Percentiles rank a stretch among this genome's conserved stretches.
Evolutionary conservation across 2,113 vertebrate genomes (phyloP).

Genomic region (Seriola aureovittata): DNA sequence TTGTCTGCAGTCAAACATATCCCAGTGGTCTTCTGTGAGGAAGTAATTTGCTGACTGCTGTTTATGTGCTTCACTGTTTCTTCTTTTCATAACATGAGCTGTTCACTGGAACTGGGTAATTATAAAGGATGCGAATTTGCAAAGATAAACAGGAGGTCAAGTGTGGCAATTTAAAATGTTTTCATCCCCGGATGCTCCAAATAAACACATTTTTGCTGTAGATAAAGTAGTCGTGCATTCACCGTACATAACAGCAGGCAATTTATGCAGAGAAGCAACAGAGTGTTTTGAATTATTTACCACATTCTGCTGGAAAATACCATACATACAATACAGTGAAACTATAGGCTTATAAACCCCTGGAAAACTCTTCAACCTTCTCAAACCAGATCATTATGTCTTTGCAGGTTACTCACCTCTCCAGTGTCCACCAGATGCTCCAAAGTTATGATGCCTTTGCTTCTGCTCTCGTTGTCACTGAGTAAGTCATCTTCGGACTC

Average conservation of each 20-base stretch:
- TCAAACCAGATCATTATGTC: not conserved
- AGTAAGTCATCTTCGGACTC: slow-evolving; percentile 97
- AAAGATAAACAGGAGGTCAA: not conserved
- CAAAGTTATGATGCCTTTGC: slow-evolving; percentile 93
- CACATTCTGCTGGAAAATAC: not conserved
- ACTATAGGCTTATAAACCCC: not conserved
- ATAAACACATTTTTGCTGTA: not conserved
- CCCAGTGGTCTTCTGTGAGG: slow-evolving; percentile 28
- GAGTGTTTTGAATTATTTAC: not conserved
- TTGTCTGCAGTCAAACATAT: slow-evolving; percentile 32
- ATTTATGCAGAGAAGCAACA: not conserved
- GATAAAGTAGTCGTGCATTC: not conserved
- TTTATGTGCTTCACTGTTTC: slow-evolving; percentile 34
- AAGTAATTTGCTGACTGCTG: slow-evolving; percentile 48
- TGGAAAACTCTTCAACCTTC: not conserved
- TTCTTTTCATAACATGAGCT: slow-evolving; percentile 34
- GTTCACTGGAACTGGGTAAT: slow-evolving; percentile 23
- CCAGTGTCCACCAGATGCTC: slow-evolving; percentile 88
- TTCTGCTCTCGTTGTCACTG: slow-evolving; percentile 94
- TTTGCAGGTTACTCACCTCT: slow-evolving; percentile 84
- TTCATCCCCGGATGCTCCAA: not conserved
- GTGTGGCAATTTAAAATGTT: not conserved
- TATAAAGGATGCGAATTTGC: not conserved
- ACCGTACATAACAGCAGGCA: not conserved
- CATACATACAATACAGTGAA: not conserved